phyloP scores from a whole-genome alignment of 1,140 invertebrate genomes.

The Drosophila neocordata region DNA sequence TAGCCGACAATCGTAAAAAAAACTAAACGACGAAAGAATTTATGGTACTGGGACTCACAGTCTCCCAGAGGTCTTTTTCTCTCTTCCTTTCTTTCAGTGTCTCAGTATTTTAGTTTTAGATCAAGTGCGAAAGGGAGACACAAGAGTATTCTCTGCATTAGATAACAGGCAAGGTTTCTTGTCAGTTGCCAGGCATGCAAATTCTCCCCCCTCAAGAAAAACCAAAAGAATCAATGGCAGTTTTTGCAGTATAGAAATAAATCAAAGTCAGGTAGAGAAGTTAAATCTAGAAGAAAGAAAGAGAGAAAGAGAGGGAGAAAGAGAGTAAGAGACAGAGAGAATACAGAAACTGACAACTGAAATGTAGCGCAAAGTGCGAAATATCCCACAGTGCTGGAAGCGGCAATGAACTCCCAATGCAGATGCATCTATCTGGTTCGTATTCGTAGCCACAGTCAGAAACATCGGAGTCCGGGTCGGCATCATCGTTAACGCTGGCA shows the following conservation, averaged over 20 bases:
- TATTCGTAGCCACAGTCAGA: constrained; percentile 23
- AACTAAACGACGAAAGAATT: constrained; percentile 73
- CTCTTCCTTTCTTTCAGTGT: constrained; percentile 17
- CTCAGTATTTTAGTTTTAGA: constrained; percentile 49
- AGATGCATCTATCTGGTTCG: constrained; percentile 37
- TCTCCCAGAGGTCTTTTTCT: constrained; percentile 32
- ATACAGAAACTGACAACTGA: constrained; percentile 35
- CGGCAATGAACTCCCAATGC: constrained; percentile 15
- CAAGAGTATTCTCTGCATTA: constrained; percentile 61
- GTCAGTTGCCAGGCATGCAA: constrained; percentile 58
- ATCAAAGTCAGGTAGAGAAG: constrained; percentile 41
- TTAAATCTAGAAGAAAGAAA: background rate
- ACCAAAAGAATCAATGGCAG: constrained; percentile 50
- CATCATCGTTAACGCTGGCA: constrained; percentile 72
- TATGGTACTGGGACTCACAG: constrained; percentile 59
- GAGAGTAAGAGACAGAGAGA: constrained; percentile 16
- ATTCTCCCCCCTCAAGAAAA: constrained; percentile 20
- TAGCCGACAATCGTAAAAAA: constrained; percentile 79
- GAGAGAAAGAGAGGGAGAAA: background rate
- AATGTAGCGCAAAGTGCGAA: constrained; percentile 65
- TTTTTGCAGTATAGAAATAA: constrained; percentile 45
- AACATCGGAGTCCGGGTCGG: too few species aligned
- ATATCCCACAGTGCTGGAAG: constrained; percentile 70
- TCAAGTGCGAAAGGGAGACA: constrained; percentile 71
- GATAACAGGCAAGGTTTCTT: constrained; percentile 63